Percentiles rank a stretch among this genome's conserved stretches.
Conservation (phyloP, 2,797 vertebrate genomes). For the Acanthornis magna region DNA sequence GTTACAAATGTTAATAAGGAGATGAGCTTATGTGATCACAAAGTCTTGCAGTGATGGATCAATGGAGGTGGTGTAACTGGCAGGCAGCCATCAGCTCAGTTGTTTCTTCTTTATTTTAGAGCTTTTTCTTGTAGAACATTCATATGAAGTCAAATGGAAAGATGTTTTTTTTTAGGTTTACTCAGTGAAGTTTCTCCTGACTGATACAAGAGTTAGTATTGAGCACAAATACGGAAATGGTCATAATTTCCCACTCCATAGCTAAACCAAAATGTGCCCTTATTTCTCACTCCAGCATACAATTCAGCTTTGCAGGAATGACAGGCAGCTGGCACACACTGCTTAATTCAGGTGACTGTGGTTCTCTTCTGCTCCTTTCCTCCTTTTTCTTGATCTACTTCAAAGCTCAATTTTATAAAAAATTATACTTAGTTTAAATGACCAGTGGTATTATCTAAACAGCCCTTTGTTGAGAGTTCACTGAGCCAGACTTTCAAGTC, state of each 20-base stretch:
- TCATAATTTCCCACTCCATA: neutral
- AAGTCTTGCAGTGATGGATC: neutral
- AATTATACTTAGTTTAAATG: neutral
- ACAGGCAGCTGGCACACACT: neutral
- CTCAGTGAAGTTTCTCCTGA: neutral
- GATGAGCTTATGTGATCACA: neutral
- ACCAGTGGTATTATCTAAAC: neutral
- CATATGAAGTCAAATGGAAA: neutral
- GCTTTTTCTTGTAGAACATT: neutral
- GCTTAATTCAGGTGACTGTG: neutral
- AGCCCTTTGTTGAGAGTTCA: neutral
- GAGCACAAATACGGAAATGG: neutral
- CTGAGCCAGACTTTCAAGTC: neutral
- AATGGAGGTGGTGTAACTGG: neutral
- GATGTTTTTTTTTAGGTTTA: neutral
- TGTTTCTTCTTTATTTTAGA: neutral
- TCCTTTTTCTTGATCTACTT: neutral
- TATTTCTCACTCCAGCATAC: neutral
- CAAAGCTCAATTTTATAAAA: neutral
- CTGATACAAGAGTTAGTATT: neutral
- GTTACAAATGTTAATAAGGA: constrained; percentile 13
- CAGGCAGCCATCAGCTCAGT: neutral
- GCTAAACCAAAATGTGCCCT: neutral
- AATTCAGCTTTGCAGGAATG: neutral
- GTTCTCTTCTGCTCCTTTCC: neutral